Evolutionary conservation across 2,113 vertebrate genomes (phyloP).

Genomic region (Anarhynchus alexandrinus): DNA sequence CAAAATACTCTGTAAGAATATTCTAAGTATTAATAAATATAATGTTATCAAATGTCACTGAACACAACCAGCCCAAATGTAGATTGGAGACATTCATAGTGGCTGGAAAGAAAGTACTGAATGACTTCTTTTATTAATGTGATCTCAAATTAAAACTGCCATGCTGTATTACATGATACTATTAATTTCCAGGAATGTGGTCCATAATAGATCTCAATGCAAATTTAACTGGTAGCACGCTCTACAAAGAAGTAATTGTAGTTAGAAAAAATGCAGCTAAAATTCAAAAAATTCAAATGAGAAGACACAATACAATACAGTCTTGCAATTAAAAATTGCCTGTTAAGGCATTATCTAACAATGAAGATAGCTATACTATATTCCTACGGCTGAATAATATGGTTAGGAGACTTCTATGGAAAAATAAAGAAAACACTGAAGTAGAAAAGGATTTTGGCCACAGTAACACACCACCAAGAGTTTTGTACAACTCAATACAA

Average conservation of each 20-base stretch:
- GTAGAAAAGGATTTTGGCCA: neutral
- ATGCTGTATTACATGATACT: neutral
- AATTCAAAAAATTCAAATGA: constrained; percentile 19
- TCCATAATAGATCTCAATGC: neutral
- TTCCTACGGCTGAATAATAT: neutral
- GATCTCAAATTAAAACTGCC: constrained; percentile 14
- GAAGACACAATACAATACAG: neutral
- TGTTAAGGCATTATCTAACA: neutral
- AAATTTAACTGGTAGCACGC: neutral
- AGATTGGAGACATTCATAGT: neutral
- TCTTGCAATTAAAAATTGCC: neutral
- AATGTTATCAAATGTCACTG: neutral
- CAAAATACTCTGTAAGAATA: neutral
- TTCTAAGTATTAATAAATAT: neutral
- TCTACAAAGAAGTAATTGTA: constrained; percentile 1
- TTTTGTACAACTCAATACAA: neutral
- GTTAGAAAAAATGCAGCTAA: constrained; percentile 5
- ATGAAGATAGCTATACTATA: neutral
- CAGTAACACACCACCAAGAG: neutral
- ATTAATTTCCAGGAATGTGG: neutral
- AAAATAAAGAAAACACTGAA: neutral
- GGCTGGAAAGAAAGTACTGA: neutral
- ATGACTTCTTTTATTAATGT: constrained; percentile 2
- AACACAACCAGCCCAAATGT: neutral
- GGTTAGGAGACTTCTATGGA: neutral